Conservation (phyloP, 2,113 vertebrate species). For the Coracopsis vasa region DNA sequence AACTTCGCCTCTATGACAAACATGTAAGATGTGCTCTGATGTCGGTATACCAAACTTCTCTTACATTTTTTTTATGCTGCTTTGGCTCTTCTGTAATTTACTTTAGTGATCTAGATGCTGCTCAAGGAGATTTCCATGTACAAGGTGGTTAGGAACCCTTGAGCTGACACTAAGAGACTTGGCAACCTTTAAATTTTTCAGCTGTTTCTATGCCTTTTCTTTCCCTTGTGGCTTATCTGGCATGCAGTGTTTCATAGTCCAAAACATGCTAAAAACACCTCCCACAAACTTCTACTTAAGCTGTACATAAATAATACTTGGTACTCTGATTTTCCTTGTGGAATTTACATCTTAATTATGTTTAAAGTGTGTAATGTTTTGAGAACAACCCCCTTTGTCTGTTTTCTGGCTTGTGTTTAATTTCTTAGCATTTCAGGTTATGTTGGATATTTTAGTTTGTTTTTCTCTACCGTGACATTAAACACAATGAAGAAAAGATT, state of each 20-base stretch:
- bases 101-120: background rate
- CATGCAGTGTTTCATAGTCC: background rate
- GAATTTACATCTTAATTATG: conserved; percentile 8
- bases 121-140: background rate
- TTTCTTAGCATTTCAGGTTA: background rate
- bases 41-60: background rate
- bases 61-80: background rate
- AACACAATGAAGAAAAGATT: background rate
- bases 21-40: background rate
- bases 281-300: background rate
- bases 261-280: background rate
- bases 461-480: background rate
- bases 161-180: background rate
- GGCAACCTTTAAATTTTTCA: background rate
- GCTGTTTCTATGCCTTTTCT: background rate
- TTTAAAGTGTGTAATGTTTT: background rate
- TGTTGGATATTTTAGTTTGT: background rate
- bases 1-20: background rate
- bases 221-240: background rate
- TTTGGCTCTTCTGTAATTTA: background rate
- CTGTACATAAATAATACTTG: background rate
- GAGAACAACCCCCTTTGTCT: background rate
- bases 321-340: background rate
- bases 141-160: background rate
- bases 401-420: background rate